Base-by-base conservation (phyloP, 2,888 invertebrate genomes). In the Thalpophila matura region DNA sequence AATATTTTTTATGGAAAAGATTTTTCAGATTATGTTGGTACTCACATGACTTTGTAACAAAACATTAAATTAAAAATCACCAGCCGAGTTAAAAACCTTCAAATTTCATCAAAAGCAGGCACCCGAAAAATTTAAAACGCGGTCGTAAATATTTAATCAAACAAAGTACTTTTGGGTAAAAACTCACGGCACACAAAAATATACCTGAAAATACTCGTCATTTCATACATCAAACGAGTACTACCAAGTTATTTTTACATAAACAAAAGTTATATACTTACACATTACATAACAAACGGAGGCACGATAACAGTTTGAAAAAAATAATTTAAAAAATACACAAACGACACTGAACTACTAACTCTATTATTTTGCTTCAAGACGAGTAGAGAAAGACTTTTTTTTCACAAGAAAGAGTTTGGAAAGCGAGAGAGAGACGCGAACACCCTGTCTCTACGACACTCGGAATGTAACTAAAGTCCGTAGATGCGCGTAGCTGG, bases 401-500 rank as follows among this genome's bases (percentile, higher is more conserved):
- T 72, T 74, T 79, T 79, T 79, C 61, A 78, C 78, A 81, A 81
- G 80, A 80, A 70, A 75, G 72, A 79, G 69, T 76, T 77, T 66
- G 67, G 63, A 77, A 79, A 70, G 69, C 77, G 70, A 76, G 78
- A 76, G 71, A 60, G 67, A 70, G 62, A 37, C 33, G 47, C 75
- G 61, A 59, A 69, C 80, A 74, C 55, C 80, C 80, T 50, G 31
- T 46, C 80, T 61, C 70, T 27, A 37, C 76, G 71, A 72, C 56
- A 42, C 43, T 49, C 78, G 35, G 67, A 71, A 64, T 64, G 76
- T 79, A 75, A 86, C 86, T 86, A 80, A 73, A 31, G 76, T 12
- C 51, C 68, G 84, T 83, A 79, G 81, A 83, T 84, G 84, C 86
- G 86, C 86, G 86, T 83, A 84, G 82, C 83, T 53, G 67, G 59